Conservation (phyloP, 1,140 invertebrate species). For the Meloidogyne hapla region DNA sequence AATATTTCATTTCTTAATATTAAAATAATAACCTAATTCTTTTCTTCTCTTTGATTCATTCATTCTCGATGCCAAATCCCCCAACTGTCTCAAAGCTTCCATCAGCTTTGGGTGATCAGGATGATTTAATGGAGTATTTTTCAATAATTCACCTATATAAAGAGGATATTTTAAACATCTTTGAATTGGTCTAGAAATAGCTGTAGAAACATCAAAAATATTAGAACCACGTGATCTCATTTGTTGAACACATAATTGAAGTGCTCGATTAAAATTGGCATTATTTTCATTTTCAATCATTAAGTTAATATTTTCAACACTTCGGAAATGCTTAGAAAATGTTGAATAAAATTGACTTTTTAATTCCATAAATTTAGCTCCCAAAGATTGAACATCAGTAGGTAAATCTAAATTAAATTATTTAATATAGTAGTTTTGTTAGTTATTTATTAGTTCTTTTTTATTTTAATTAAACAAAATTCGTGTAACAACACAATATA, state of each 20-base stretch:
- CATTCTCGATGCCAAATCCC: slow-evolving; percentile 52
- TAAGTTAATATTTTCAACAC: slow-evolving; percentile 50
- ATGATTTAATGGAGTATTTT: slow-evolving; percentile 51
- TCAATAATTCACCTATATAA: slow-evolving; percentile 53
- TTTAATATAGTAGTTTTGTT: no score
- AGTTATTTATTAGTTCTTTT: no score
- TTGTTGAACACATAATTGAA: slow-evolving; percentile 43
- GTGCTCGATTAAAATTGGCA: slow-evolving; percentile 32
- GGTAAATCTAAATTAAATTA: slow-evolving; percentile 27
- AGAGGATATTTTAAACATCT: slow-evolving; percentile 57
- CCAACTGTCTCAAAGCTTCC: slow-evolving; percentile 56
- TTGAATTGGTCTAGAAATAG: slow-evolving; percentile 54
- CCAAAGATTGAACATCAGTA: slow-evolving; percentile 40
- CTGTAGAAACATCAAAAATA: slow-evolving; percentile 55
- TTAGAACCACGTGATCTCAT: slow-evolving; percentile 46
- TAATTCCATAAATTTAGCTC: slow-evolving; percentile 46
- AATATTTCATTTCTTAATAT: no score
- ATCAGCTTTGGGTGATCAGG: slow-evolving; percentile 56
- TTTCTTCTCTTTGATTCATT: slow-evolving; percentile 58
- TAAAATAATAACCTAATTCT: slow-evolving; percentile 45
- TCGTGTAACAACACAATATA: no score
- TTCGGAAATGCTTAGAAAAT: slow-evolving; percentile 54
- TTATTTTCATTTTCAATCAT: slow-evolving; percentile 51
- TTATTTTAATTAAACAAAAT: no score
- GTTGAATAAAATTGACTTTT: slow-evolving; percentile 49